phyloP scores from a whole-genome alignment of 2,797 vertebrate species.

The Tenualosa thibaudeaui region DNA sequence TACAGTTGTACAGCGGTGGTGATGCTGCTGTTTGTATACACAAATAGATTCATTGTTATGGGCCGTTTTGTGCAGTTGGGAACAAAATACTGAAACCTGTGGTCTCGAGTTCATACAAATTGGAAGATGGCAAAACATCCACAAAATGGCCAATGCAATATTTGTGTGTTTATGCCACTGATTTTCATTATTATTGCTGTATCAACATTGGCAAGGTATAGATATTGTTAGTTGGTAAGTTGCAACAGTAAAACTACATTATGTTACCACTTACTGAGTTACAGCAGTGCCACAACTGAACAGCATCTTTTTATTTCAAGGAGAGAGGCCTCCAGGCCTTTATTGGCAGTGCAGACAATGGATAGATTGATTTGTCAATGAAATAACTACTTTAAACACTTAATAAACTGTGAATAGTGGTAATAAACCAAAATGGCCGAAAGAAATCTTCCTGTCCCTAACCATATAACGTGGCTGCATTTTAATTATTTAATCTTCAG shows the following conservation, averaged over 20 bases:
- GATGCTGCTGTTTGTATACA: not conserved
- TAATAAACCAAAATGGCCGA: conserved; percentile 12
- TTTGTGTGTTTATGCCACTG: not conserved
- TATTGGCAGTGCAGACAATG: not conserved
- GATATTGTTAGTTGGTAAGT: not conserved
- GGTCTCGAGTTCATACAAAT: not conserved
- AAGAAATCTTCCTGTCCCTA: conserved; percentile 2
- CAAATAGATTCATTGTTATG: not conserved
- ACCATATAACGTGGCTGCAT: conserved; percentile 26
- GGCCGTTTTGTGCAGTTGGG: not conserved
- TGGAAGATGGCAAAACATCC: not conserved
- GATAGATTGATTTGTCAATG: conserved; percentile 12
- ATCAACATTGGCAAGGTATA: not conserved
- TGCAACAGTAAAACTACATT: not conserved
- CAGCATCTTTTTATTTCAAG: not conserved
- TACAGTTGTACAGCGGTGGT: not conserved
- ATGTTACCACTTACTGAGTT: not conserved
- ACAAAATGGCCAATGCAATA: not conserved
- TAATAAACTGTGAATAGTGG: conserved; percentile 31
- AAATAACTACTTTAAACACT: conserved; percentile 19
- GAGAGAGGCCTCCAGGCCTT: not conserved
- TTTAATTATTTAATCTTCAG: conserved; percentile 23
- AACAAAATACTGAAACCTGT: not conserved
- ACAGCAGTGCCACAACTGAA: not conserved
- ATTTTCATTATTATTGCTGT: not conserved